These are phyloP conservation scores for Cantharis rustica DNA, from an alignment of 2,888 invertebrate genomes.

Conservation along the genomic window DNA sequence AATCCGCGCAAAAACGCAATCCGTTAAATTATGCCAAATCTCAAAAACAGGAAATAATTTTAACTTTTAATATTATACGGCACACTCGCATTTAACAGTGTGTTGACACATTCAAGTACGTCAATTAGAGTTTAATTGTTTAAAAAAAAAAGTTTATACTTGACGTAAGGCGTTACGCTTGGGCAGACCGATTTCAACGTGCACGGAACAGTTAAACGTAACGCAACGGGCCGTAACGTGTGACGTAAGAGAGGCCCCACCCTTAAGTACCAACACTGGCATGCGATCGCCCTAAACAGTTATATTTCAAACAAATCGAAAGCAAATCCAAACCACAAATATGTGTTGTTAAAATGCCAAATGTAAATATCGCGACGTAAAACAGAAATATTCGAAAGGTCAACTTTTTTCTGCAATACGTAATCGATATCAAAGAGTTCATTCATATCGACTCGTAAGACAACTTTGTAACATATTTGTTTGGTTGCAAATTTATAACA, in stretches of 20 bases:
- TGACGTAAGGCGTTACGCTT: not conserved
- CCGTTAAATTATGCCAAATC: not conserved
- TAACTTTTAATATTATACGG: not conserved
- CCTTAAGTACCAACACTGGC: not conserved
- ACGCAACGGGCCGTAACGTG: not conserved
- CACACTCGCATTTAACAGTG: not conserved
- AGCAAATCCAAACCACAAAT: not conserved
- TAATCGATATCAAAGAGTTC: not conserved
- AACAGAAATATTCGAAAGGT: not conserved
- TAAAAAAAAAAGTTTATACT: not conserved
- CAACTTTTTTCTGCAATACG: not conserved
- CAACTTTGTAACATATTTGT: not conserved
- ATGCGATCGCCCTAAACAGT: not conserved
- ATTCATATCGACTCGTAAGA: not conserved
- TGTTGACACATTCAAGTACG: not conserved
- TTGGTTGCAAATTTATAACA: slow-evolving; percentile 11
- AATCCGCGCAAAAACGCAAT: not conserved
- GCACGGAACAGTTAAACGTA: not conserved
- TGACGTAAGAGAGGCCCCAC: not conserved
- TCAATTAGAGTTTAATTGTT: not conserved
- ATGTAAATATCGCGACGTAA: not conserved
- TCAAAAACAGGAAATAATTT: not conserved
- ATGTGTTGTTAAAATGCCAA: not conserved
- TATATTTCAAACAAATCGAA: not conserved
- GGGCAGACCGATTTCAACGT: not conserved